A percentile compares a stretch with the other conserved stretches of the same genome.
These are phyloP conservation scores for Laticauda colubrina DNA, from an alignment of 2,113 vertebrate genomes.

Conservation along the genomic window DNA sequence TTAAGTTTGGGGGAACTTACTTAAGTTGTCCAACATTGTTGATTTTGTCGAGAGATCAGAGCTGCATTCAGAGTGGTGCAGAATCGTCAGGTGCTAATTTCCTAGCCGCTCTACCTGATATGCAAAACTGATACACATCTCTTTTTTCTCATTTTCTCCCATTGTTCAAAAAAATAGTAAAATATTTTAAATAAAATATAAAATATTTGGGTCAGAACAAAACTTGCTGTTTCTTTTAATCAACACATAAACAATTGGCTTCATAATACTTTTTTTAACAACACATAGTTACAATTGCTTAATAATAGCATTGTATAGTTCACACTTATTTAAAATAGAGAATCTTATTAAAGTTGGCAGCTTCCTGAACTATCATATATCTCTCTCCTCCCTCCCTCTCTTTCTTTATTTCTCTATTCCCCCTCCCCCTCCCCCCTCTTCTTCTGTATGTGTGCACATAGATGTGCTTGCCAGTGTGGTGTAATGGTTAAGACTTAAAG, in stretches of 20 bases:
- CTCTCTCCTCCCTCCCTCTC: too few relatives aligned
- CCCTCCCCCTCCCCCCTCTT: too few relatives aligned
- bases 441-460: not conserved
- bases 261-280: not conserved
- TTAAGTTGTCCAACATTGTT: not conserved
- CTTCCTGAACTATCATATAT: not conserved
- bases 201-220: not conserved
- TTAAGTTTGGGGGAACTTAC: not conserved
- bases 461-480: not conserved
- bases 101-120: not conserved
- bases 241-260: not conserved
- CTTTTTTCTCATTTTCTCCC: not conserved
- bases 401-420: accelerated
- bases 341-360: not conserved
- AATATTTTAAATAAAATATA: not conserved
- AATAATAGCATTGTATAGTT: not conserved
- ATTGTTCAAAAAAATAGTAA: not conserved
- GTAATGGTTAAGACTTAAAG: not conserved
- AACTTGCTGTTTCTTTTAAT: not conserved
- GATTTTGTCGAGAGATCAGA: not conserved
- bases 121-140: not conserved
- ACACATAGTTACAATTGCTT: not conserved
- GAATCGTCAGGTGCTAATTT: not conserved
- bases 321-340: not conserved
- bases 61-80: not conserved